Percentiles rank a stretch among this genome's conserved stretches.
These are phyloP conservation scores for Epinotia brunnichana DNA, from an alignment of 2,888 invertebrate genomes.

Conservation along the genomic window DNA sequence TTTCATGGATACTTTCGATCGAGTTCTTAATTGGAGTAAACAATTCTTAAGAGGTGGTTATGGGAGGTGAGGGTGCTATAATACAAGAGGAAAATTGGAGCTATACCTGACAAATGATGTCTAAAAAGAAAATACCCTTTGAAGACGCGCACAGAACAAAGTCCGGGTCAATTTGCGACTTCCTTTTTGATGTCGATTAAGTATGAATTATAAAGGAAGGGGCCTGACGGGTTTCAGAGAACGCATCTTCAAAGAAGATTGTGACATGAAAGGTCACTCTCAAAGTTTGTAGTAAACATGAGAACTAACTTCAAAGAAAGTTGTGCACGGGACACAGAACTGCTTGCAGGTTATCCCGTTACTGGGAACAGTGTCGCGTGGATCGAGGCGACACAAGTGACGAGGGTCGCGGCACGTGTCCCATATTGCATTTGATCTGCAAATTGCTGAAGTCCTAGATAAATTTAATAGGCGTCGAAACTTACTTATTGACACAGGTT, in stretches of 20 bases:
- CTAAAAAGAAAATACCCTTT: not conserved
- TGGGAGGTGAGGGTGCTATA: not conserved
- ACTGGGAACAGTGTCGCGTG: constrained; percentile 28
- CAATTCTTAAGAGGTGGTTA: not conserved
- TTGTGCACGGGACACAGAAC: constrained; percentile 14
- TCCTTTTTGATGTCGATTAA: constrained; percentile 20
- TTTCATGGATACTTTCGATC: constrained; percentile 5
- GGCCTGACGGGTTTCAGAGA: not conserved
- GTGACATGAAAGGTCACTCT: constrained; percentile 14
- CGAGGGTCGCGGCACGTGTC: constrained; percentile 37
- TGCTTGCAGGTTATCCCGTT: constrained; percentile 9
- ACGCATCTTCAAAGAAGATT: constrained; percentile 30
- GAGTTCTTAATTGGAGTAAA: constrained; percentile 19
- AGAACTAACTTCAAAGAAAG: constrained; percentile 26
- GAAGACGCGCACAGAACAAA: constrained; percentile 9
- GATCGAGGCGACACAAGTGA: constrained; percentile 30
- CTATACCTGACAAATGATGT: not conserved
- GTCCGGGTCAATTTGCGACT: not conserved
- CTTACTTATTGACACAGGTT: too few species aligned
- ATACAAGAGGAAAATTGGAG: not conserved
- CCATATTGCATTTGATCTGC: constrained; percentile 38
- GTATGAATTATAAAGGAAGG: not conserved
- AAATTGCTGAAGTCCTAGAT: constrained; percentile 23
- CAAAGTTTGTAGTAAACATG: constrained; percentile 21
- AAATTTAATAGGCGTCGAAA: not conserved